phyloP scores from a whole-genome alignment of 2,797 vertebrate genomes.

The Xenentodon cancila region DNA sequence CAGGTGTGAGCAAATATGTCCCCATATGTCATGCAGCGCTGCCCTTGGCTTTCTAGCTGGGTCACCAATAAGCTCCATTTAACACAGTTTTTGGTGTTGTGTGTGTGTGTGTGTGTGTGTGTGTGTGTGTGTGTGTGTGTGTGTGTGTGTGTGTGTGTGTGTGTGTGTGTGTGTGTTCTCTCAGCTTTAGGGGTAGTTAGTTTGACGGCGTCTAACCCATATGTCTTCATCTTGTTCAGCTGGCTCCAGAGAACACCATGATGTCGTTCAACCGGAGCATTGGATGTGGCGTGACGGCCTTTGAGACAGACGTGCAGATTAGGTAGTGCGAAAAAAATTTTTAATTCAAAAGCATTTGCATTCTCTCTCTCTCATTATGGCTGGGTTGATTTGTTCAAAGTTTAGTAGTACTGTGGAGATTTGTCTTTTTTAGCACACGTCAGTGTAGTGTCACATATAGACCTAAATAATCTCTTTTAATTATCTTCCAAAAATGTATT shows the following conservation, averaged over 20 bases:
- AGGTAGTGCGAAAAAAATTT: conserved; percentile 80
- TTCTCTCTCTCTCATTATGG: background rate
- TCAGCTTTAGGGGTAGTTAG: conserved; percentile 31
- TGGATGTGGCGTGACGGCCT: conserved; percentile 83
- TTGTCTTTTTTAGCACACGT: too few species aligned
- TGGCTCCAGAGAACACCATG: conserved; percentile 96
- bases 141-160: conserved; percentile 30
- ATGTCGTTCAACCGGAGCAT: conserved; percentile 90
- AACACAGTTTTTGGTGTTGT: conserved; percentile 14
- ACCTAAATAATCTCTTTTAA: too few species aligned
- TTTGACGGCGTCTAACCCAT: conserved; percentile 39
- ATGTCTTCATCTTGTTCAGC: conserved; percentile 75
- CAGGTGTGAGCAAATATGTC: conserved; percentile 36
- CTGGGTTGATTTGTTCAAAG: background rate
- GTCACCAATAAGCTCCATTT: conserved; percentile 36
- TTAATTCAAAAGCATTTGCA: background rate
- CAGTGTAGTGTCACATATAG: too few species aligned
- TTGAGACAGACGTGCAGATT: conserved; percentile 94
- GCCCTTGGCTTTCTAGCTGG: conserved; percentile 23
- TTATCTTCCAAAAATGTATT: too few species aligned
- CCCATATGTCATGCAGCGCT: conserved; percentile 33
- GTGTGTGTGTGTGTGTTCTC: conserved; percentile 31
- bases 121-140: conserved; percentile 30
- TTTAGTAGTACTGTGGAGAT: too few species aligned
- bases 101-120: conserved; percentile 26